phyloP scores from a whole-genome alignment of 1,140 invertebrate genomes.

The Aphelenchoides fujianensis region DNA sequence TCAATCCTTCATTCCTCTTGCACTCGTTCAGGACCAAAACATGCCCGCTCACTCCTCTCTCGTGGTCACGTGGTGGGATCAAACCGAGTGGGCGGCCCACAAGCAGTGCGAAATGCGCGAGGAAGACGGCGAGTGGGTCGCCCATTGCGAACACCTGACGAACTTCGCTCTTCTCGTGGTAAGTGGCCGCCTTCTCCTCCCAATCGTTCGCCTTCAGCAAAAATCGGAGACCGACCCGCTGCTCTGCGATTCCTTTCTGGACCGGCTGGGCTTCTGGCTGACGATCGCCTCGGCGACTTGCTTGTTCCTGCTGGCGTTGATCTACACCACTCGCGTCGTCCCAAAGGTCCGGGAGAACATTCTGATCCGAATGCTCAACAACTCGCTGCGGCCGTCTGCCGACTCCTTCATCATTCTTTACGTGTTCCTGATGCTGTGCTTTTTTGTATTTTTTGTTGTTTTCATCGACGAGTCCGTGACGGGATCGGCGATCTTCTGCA shows the following conservation, averaged over 20 bases:
- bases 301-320: background rate
- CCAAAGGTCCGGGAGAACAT: background rate
- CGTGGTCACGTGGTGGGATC: constrained; percentile 1
- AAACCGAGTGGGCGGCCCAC: constrained; percentile 1
- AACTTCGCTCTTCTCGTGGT: constrained; percentile 3
- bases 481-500: background rate
- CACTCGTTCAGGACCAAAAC: too few species aligned
- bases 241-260: background rate
- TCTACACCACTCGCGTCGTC: background rate
- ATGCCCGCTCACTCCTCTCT: background rate
- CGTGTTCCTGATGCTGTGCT: background rate
- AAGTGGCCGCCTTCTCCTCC: background rate
- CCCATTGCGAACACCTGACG: constrained; percentile 10
- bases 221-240: background rate
- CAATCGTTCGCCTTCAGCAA: background rate
- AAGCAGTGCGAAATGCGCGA: background rate
- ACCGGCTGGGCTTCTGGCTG: background rate
- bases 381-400: background rate
- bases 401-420: background rate
- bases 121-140: background rate
- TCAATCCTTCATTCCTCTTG: too few species aligned
- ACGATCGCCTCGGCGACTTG: background rate
- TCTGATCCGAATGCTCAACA: constrained; percentile 3
- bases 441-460: background rate
- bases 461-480: background rate